Evolutionary conservation across 1,140 invertebrate species (phyloP).

Genomic region (Brachionus angularis): DNA sequence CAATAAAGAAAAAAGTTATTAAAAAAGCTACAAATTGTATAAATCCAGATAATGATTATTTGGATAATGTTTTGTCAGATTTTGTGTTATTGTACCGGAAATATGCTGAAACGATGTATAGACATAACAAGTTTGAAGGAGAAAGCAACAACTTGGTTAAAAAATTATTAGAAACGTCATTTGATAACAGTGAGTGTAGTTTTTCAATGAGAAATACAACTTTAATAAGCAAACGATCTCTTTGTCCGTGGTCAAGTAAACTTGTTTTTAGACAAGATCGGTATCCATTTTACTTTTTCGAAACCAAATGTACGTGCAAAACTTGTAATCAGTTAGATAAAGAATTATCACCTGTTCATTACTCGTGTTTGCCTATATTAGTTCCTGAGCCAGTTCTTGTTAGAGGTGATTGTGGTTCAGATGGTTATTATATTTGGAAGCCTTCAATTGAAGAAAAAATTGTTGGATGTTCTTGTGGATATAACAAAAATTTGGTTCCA

Average conservation of each 20-base stretch:
- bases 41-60: conserved; percentile 9
- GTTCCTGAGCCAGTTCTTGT: not conserved
- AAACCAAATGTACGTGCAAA: conserved; percentile 11
- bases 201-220: conserved; percentile 5
- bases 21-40: not conserved
- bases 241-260: conserved; percentile 6
- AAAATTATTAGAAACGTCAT: not conserved
- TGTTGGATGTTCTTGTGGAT: conserved; percentile 15
- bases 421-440: conserved; percentile 27
- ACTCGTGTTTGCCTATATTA: not conserved
- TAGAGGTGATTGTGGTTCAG: conserved; percentile 16
- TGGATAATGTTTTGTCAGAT: not conserved
- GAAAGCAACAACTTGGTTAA: not conserved
- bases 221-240: conserved; percentile 7
- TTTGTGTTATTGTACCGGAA: conserved; percentile 12
- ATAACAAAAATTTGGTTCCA: too few relatives aligned
- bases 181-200: conserved; percentile 11
- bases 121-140: not conserved
- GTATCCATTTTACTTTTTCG: conserved; percentile 13
- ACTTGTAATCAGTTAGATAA: not conserved
- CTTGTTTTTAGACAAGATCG: not conserved
- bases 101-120: conserved; percentile 7
- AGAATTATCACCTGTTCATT: not conserved
- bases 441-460: conserved; percentile 12
- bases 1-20: too few relatives aligned